Conservation (phyloP, 2,797 vertebrate genomes). For the Perodicticus potto region DNA sequence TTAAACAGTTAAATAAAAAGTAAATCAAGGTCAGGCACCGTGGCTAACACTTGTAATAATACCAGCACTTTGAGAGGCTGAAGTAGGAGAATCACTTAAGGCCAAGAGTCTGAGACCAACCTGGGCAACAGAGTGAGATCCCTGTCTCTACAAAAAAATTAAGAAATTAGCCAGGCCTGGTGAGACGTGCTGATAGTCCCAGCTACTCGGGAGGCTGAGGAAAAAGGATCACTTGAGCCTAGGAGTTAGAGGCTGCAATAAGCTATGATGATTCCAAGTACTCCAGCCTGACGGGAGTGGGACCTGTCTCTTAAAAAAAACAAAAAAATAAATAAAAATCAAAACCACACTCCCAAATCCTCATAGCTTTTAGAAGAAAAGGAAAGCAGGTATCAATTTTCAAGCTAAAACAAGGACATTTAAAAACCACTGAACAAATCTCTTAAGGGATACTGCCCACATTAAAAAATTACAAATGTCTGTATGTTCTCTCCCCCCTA, state of each 20-base stretch:
- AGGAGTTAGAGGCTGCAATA: neutral
- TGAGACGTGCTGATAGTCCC: neutral
- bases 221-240: neutral
- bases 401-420: neutral
- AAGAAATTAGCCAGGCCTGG: neutral
- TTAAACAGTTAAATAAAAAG: neutral
- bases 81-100: neutral
- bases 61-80: neutral
- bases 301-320: neutral
- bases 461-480: constrained; percentile 10
- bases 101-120: neutral
- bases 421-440: neutral
- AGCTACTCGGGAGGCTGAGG: neutral
- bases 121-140: neutral
- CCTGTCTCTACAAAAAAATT: neutral
- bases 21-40: neutral
- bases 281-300: too few relatives aligned
- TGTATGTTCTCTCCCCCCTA: neutral
- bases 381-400: neutral
- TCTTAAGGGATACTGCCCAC: neutral
- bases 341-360: neutral
- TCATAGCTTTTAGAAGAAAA: neutral
- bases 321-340: neutral
- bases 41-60: neutral
- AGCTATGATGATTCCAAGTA: neutral